Evolutionary conservation across 2,797 vertebrate species (phyloP).

Genomic region (Percopsis omiscomaycus): DNA sequence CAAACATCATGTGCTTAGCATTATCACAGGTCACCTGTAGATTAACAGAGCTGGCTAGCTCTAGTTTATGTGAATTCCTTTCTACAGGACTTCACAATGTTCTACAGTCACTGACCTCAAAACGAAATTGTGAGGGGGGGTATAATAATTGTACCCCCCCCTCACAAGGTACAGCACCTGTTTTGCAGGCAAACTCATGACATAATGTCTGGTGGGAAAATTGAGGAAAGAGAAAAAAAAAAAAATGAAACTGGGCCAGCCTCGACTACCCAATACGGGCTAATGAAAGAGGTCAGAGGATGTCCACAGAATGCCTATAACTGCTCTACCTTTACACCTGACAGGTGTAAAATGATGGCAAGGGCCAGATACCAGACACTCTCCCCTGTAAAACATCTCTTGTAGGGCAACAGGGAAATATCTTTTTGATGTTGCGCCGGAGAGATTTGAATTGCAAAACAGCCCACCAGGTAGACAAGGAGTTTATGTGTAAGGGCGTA

Average conservation of each 20-base stretch:
- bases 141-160: slow-evolving; percentile 26
- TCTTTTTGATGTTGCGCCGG: slow-evolving; percentile 52
- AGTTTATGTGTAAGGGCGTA: slow-evolving; percentile 31
- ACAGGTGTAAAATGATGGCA: slow-evolving; percentile 37
- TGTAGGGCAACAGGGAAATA: slow-evolving; percentile 55
- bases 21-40: slow-evolving; percentile 7
- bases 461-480: slow-evolving; percentile 31
- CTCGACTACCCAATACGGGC: slow-evolving; percentile 19
- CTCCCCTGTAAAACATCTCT: slow-evolving; percentile 33
- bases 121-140: slow-evolving; percentile 24
- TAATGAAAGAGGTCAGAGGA: slow-evolving; percentile 38
- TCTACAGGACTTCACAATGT: slow-evolving; percentile 1
- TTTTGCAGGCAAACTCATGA: slow-evolving; percentile 34
- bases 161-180: slow-evolving; percentile 15
- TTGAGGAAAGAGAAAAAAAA: slow-evolving; percentile 20
- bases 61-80: slow-evolving; percentile 4
- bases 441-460: slow-evolving; percentile 74
- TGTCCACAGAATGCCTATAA: slow-evolving; percentile 29
- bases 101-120: slow-evolving; percentile 11
- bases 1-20: not conserved
- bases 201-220: slow-evolving; percentile 44
- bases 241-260: slow-evolving; percentile 34
- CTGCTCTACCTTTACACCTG: not conserved
- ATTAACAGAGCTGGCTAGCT: not conserved
- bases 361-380: slow-evolving; percentile 42